A percentile compares a stretch with the other conserved stretches of the same genome.
phyloP scores from a whole-genome alignment of 2,888 invertebrate genomes.

The Oscheius sp. region DNA sequence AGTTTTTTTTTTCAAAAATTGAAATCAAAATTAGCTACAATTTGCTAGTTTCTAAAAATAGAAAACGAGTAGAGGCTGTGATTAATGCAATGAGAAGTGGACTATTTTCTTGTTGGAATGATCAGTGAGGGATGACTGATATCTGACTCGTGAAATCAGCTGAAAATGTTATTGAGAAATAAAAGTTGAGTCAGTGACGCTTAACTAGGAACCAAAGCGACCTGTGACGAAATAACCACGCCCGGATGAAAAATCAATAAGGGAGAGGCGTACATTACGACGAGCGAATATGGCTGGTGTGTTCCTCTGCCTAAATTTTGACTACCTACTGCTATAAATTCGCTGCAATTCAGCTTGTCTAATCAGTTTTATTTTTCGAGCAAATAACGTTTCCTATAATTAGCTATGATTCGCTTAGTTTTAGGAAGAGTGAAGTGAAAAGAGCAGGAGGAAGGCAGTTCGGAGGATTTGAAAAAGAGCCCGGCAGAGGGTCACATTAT shows the following conservation, averaged over 20 bases:
- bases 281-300: slow-evolving; percentile 8
- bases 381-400: neutral
- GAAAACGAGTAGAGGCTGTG: too few relatives aligned
- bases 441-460: too few relatives aligned
- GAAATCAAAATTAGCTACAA: too few relatives aligned
- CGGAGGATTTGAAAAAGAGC: neutral
- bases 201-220: neutral
- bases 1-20: too few relatives aligned
- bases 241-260: slow-evolving; percentile 22
- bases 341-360: neutral
- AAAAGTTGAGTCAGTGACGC: neutral
- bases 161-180: neutral
- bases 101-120: too few relatives aligned
- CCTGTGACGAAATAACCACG: slow-evolving; percentile 13
- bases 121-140: neutral
- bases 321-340: neutral
- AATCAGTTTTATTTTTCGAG: neutral
- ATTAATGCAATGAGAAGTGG: too few relatives aligned
- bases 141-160: neutral
- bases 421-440: neutral
- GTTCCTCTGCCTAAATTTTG: slow-evolving; percentile 15
- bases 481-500: slow-evolving; percentile 26
- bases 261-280: slow-evolving; percentile 28
- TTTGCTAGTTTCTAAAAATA: too few relatives aligned
- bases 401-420: neutral